Evolutionary conservation across 2,797 vertebrate species (phyloP), one percentile per base, ranked within the genome.

Genomic region (Neosalanx taihuensis): DNA sequence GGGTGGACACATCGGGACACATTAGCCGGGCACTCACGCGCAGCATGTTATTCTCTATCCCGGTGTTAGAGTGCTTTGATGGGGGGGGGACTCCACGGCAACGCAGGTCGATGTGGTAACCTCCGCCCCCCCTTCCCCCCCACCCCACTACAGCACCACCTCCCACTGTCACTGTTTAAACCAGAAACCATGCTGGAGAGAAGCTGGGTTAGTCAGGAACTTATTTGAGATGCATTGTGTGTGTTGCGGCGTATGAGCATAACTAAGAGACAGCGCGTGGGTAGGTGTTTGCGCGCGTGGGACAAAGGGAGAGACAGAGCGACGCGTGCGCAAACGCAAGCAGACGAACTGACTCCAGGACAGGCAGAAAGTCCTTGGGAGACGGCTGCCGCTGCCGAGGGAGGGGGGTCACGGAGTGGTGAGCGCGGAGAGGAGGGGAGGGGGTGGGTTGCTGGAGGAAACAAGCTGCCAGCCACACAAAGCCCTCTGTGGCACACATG

Each of bases 1-100:
- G 75, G 15, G 51, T 71, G 29, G 23, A 26, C 23, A 26, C 23
- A 26, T 71, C 56, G 62, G 61, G 51, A 41, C 51, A 51, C 74
- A 85, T 80, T 75, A 77, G 78, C 18, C 15, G 26, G 51, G 79
- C 81, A 71, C 81, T 74, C 74, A 66, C 80, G 82, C 75, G 81
- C 61, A 69, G 15, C 49, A 74, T 71, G 76, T 70, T 72, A 78
- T 78, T 72, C 67, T 74, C 72, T 65, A 72, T 56, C 60, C 29
- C 15, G 65, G 59, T 18, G 74, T 72, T 63, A 79, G 12, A 78
- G 72, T 69, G 67, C 74, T 79, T 72, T 82, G 64, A 62, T 6
- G 33, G 23, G 31, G 62, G 62, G 12, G 17, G 6, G n/a, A 15
- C n/a, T 75, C 5, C 9, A 64, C 70, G 71, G 57, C 67, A 69